Evolutionary conservation across 2,888 invertebrate genomes (phyloP), one percentile per base, ranked within the genome.

Genomic region (Noctua janthe): DNA sequence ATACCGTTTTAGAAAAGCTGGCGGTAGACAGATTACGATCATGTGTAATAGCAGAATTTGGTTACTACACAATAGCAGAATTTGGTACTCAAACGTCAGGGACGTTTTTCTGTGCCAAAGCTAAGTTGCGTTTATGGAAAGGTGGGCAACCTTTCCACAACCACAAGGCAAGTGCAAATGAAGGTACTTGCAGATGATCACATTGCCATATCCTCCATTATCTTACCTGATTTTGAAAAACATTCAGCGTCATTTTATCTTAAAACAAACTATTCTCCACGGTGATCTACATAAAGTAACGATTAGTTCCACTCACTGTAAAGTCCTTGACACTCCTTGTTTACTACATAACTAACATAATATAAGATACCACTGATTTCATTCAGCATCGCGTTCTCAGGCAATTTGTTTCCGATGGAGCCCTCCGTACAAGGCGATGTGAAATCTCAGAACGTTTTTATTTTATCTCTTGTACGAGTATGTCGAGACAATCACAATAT

Each of bases 391-490:
- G 56, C 39, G 59, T 62, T 78, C 73, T 67, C 71, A 62, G 43
- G 20, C 83, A 69, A 77, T 83, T 86, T 66, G 83, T 82, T 72
- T 29, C 51, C 62, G 62, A 71, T 35, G 43, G 17, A 64, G 54
- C 59, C 39, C 13, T 20, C 82, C 71, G 11, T 67, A 78, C 29
- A 82, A 69, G 86, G 82, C 43, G 29, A 47, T 59, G 56, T 64
- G 54, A 82, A 74, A 75, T 77, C 39, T 54, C 49, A 29, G n/a
- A 67, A 82, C 49, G 13, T 84, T 86, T 84, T 77, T 86, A 76
- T 77, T 71, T 66, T 47, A 81, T 62, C 47, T 81, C 20, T 20
- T 66, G 35, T 67, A 23, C 54, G 54, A 54, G 54, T 23, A 74
- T n/a, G 47, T 59, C 29, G 76, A 62, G 35, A 74, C 82, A 82